Conservation (phyloP, 1,140 invertebrate genomes). For the Hetaerina americana region DNA sequence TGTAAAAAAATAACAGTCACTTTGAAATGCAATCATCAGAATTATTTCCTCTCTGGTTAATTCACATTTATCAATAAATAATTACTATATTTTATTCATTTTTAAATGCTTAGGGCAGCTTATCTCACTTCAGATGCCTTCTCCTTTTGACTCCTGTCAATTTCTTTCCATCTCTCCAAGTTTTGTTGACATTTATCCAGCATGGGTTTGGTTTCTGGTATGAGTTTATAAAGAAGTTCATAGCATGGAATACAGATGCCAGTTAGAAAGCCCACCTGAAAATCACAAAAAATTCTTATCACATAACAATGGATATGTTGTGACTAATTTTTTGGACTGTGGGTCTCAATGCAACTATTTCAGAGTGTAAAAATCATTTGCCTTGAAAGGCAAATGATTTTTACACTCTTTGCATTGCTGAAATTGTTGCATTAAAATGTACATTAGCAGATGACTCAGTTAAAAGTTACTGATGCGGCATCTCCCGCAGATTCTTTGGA, state of each 20-base stretch:
- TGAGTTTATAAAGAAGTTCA: slow-evolving; percentile 45
- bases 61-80: background rate
- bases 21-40: background rate
- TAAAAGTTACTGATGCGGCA: too few species aligned
- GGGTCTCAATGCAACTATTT: too few species aligned
- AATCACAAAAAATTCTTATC: slow-evolving; percentile 12
- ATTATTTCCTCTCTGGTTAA: background rate
- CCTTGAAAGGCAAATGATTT: too few species aligned
- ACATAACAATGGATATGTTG: too few species aligned
- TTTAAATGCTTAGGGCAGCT: background rate
- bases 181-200: slow-evolving; percentile 49
- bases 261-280: slow-evolving; percentile 60
- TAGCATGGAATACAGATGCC: slow-evolving; percentile 76
- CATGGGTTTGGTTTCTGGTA: slow-evolving; percentile 57
- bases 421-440: too few species aligned
- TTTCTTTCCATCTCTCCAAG: slow-evolving; percentile 39
- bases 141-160: slow-evolving; percentile 22
- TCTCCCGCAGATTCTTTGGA: too few species aligned
- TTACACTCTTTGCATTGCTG: too few species aligned
- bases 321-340: too few species aligned
- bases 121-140: background rate
- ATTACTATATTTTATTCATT: background rate
- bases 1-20: background rate
- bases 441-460: too few species aligned
- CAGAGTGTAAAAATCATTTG: too few species aligned